A percentile compares a stretch with the other conserved stretches of the same genome.
Evolutionary conservation across 2,888 invertebrate genomes (phyloP).

Genomic region (Cheilosia grossa): DNA sequence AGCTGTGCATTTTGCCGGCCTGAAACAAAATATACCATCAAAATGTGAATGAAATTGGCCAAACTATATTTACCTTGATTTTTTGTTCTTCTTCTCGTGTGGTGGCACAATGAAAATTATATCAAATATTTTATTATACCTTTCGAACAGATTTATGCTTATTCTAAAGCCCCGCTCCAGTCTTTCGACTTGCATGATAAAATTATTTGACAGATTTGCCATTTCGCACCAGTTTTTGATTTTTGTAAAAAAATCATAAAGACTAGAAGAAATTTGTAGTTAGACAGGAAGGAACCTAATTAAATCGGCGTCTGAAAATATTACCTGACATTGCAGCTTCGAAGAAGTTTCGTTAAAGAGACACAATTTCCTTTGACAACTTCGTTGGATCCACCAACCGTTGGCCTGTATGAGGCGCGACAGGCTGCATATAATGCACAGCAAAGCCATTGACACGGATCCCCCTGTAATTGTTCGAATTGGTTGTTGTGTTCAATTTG

Average conservation of each 20-base stretch:
- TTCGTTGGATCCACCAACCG: slow-evolving; percentile 88
- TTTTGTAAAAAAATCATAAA: slow-evolving; percentile 97
- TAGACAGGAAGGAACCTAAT: neutral
- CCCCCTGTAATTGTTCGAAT: slow-evolving; percentile 87
- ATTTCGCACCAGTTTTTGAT: slow-evolving; percentile 98
- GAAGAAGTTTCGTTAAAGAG: slow-evolving; percentile 93
- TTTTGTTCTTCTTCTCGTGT: slow-evolving; percentile 81
- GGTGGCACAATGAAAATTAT: slow-evolving; percentile 90
- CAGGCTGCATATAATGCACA: slow-evolving; percentile 97
- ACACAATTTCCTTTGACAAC: slow-evolving; percentile 95
- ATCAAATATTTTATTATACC: slow-evolving; percentile 94
- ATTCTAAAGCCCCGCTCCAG: slow-evolving; percentile 96
- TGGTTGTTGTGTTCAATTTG: neutral
- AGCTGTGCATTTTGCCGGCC: slow-evolving; percentile 90
- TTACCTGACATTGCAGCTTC: slow-evolving; percentile 94
- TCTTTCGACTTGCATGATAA: slow-evolving; percentile 91
- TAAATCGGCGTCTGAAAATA: neutral
- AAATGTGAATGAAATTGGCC: neutral
- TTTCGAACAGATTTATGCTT: slow-evolving; percentile 96
- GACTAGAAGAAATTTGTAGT: slow-evolving; percentile 84
- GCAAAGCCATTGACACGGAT: slow-evolving; percentile 95
- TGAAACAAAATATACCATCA: slow-evolving; percentile 80
- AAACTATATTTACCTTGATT: slow-evolving; percentile 78
- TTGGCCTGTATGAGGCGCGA: slow-evolving; percentile 90
- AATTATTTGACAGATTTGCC: slow-evolving; percentile 93